phyloP scores from a whole-genome alignment of 2,113 vertebrate species.

The Caracal caracal region DNA sequence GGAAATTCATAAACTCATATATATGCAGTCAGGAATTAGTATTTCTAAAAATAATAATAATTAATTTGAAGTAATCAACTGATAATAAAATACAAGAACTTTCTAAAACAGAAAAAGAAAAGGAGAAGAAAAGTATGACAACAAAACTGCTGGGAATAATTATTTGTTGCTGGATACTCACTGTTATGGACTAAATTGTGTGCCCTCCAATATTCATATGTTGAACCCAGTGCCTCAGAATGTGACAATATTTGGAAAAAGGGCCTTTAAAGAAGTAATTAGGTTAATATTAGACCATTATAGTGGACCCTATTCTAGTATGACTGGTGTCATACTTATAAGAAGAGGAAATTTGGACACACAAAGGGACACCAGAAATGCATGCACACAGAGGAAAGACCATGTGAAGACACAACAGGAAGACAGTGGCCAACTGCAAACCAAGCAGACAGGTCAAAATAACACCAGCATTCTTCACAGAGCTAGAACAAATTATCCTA shows the following conservation, averaged over 20 bases:
- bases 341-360: not conserved
- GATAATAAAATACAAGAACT: not conserved
- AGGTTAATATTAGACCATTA: not conserved
- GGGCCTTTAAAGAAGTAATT: not conserved
- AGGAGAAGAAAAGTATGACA: not conserved
- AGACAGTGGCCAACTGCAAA: not conserved
- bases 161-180: not conserved
- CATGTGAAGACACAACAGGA: accelerated
- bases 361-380: too few species aligned
- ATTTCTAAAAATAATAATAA: not conserved
- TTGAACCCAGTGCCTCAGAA: not conserved
- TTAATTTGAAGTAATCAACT: not conserved
- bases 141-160: not conserved
- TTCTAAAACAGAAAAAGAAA: not conserved
- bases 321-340: not conserved
- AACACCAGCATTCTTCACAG: too few species aligned
- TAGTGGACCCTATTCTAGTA: accelerated
- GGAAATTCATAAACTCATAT: not conserved
- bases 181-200: not conserved
- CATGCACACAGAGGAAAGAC: not conserved
- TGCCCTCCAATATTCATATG: not conserved
- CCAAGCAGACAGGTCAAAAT: not conserved
- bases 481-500: too few species aligned
- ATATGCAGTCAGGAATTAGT: not conserved
- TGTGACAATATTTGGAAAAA: not conserved